These are phyloP conservation scores for Labrus mixtus DNA, from an alignment of 2,113 vertebrate species.

Conservation along the genomic window DNA sequence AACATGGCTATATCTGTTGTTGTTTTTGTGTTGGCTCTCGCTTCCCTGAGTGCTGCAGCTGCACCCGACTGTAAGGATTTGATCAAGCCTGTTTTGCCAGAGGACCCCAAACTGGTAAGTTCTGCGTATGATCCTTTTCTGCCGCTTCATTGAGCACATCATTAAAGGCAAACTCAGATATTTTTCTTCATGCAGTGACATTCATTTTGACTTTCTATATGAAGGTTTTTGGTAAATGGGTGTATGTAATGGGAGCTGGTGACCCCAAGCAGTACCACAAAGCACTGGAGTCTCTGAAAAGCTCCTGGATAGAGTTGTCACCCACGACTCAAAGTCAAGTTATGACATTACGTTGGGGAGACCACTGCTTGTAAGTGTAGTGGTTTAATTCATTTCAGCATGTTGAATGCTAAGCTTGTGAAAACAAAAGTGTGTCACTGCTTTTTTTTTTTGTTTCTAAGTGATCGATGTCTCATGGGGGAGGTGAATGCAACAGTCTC, in stretches of 20 bases:
- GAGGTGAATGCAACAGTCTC: slow-evolving; percentile 74
- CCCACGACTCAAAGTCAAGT: slow-evolving; percentile 53
- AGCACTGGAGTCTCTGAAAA: slow-evolving; percentile 73
- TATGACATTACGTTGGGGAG: slow-evolving; percentile 74
- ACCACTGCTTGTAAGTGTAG: slow-evolving; percentile 73
- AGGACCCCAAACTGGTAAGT: slow-evolving; percentile 67
- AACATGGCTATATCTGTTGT: slow-evolving; percentile 63
- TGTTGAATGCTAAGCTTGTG: background rate
- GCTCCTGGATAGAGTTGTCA: slow-evolving; percentile 77
- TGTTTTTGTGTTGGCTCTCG: slow-evolving; percentile 53
- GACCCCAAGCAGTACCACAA: slow-evolving; percentile 74
- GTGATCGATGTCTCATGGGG: slow-evolving; percentile 69
- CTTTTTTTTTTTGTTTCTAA: slow-evolving; percentile 43
- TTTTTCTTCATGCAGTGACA: background rate
- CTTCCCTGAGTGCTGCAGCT: slow-evolving; percentile 51
- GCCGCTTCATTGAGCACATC: background rate
- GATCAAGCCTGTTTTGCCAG: slow-evolving; percentile 67
- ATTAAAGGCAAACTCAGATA: background rate
- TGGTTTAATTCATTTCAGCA: background rate
- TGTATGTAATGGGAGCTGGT: slow-evolving; percentile 78
- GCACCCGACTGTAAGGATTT: slow-evolving; percentile 73
- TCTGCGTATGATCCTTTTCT: background rate
- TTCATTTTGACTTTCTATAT: slow-evolving; percentile 1
- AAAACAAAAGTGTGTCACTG: background rate
- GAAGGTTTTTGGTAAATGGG: slow-evolving; percentile 79